Base-by-base conservation (phyloP, 92 coral and sea anemone genomes). In the Heliopora coerulea region DNA sequence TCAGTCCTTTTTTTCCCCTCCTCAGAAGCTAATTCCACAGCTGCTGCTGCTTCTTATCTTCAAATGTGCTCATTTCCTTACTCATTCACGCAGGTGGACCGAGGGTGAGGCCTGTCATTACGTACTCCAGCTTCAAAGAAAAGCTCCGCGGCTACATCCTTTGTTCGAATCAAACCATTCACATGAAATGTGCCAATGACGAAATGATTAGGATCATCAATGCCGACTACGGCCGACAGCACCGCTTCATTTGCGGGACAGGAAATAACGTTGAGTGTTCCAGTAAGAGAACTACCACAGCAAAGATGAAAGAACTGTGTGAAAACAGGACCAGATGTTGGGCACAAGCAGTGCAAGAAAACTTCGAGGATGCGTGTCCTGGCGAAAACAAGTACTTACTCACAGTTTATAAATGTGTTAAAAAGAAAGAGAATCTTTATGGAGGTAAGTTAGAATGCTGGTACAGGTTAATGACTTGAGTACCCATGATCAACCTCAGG, bases 151-250 rank as follows among this genome's bases (percentile, higher is more conserved):
- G 63, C 32, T n/a, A 17, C 17, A 24, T 70, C 7, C 62, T 70
- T 12, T 70, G 77, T 39, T 18, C 49, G 28, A 18, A 70, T 8
- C 77, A 70, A 34, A 50, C 29, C 3, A 63, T 18, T 21, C 37
- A 30, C 1, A 35, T 70, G 49, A 25, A 29, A 48, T 70, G 77
- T 35, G 33, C 49, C 11, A 54, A 19, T 30, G 77, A 58, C 31
- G 40, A 54, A 3, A 27, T 35, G 13, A n/a, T 70, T 18, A 54
- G 34, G 30, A 54, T 70, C 2, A n/a, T 15, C 17, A 13, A 6
- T 7, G 62, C 77, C 11, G 77, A 70, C 57, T 70, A 70, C n/a
- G 77, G 77, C 4, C 32, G 77, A 33, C 29, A 31, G 20, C 62
- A 70, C n/a, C 29, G 40, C 24, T 70, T 14, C 19, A 29, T 70